Percentiles rank a stretch among this genome's conserved stretches.
Evolutionary conservation across 1,140 invertebrate species (phyloP).

Genomic region (Listronotus bonariensis): DNA sequence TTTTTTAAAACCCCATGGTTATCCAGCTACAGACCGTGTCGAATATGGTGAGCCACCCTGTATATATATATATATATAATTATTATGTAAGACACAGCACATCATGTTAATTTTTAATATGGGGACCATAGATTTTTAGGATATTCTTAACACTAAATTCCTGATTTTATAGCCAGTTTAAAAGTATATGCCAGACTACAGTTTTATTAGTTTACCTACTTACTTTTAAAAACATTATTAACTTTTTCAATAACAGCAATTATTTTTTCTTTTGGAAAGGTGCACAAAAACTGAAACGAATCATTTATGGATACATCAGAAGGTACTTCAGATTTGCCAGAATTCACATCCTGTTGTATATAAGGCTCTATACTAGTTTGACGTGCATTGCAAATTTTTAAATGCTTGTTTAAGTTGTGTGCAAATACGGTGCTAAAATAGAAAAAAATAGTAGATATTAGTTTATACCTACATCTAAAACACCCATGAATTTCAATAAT

Average conservation of each 20-base stretch:
- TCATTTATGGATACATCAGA: constrained; percentile 23
- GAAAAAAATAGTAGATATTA: constrained; percentile 34
- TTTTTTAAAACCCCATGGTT: too few species aligned
- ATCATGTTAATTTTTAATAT: too few species aligned
- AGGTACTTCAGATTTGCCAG: constrained; percentile 45
- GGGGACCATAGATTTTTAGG: too few species aligned
- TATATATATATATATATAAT: too few species aligned
- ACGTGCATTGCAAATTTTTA: constrained; percentile 77
- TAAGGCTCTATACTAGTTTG: constrained; percentile 60
- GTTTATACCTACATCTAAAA: too few species aligned
- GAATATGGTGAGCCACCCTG: too few species aligned
- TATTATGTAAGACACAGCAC: too few species aligned
- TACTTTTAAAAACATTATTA: constrained; percentile 56
- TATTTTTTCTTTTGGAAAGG: constrained; percentile 56
- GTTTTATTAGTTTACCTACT: neutral
- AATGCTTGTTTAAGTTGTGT: constrained; percentile 71
- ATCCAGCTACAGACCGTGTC: too few species aligned
- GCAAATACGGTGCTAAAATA: constrained; percentile 72
- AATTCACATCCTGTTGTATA: constrained; percentile 68
- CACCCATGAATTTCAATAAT: too few species aligned
- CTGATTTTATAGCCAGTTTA: too few species aligned
- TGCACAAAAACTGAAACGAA: constrained; percentile 53
- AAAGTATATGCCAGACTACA: too few species aligned
- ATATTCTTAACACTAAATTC: too few species aligned
- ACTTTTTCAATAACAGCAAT: constrained; percentile 58